Percentiles rank a stretch among this genome's conserved stretches.
Evolutionary conservation across 2,797 vertebrate genomes (phyloP).

Genomic region (Hoplostethus mediterraneus): DNA sequence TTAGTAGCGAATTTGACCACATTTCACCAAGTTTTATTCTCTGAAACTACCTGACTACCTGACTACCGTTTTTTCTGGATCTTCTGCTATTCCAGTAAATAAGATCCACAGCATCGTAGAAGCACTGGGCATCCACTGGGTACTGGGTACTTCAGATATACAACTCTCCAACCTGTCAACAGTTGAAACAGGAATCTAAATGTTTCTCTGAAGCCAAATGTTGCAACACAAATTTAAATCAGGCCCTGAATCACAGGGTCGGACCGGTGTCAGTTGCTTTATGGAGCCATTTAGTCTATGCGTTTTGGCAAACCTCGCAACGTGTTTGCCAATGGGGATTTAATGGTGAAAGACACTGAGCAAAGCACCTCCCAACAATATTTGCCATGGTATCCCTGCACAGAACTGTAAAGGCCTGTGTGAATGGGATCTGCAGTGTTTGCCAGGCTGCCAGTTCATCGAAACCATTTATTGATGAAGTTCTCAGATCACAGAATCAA

Average conservation of each 20-base stretch:
- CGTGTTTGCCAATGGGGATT: slow-evolving; percentile 11
- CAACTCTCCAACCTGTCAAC: slow-evolving; percentile 19
- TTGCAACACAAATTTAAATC: slow-evolving; percentile 33
- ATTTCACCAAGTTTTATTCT: too few species aligned
- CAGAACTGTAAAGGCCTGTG: slow-evolving; percentile 27
- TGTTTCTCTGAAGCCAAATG: slow-evolving; percentile 16
- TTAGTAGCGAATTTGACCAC: too few species aligned
- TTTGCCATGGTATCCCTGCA: slow-evolving; percentile 11
- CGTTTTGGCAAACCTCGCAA: slow-evolving; percentile 33
- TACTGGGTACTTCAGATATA: slow-evolving; percentile 9
- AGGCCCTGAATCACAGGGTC: neutral
- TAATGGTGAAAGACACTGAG: slow-evolving; percentile 34
- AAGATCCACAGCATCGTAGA: too few species aligned
- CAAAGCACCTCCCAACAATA: slow-evolving; percentile 17
- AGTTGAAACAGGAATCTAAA: slow-evolving; percentile 30
- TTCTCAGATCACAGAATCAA: neutral
- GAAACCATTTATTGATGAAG: neutral
- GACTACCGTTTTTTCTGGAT: too few species aligned
- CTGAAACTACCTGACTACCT: too few species aligned
- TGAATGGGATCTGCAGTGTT: neutral
- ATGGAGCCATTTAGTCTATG: slow-evolving; percentile 50
- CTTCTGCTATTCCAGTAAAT: too few species aligned
- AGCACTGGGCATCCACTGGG: too few species aligned
- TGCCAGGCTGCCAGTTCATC: neutral
- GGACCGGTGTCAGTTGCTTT: slow-evolving; percentile 26